Conservation (phyloP, 2,888 invertebrate species). For the Dorcus hopei region DNA sequence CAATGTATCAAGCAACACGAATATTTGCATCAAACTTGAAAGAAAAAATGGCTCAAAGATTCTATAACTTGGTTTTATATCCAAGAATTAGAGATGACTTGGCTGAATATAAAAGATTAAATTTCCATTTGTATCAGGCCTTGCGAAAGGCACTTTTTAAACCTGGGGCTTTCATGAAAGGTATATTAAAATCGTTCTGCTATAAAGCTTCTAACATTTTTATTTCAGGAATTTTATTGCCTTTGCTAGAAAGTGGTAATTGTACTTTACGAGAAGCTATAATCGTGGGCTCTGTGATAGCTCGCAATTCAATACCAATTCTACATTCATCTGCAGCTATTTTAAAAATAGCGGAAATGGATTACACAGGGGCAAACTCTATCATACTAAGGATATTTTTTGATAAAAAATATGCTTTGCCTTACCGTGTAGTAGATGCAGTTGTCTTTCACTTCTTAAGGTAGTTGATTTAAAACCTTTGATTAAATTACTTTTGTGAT, state of each 20-base stretch:
- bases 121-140: slow-evolving; percentile 95
- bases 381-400: slow-evolving; percentile 91
- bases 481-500: neutral
- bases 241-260: slow-evolving; percentile 80
- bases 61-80: slow-evolving; percentile 88
- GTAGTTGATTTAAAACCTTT: slow-evolving; percentile 49
- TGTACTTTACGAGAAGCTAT: slow-evolving; percentile 95
- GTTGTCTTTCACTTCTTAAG: slow-evolving; percentile 91
- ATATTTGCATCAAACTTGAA: slow-evolving; percentile 97
- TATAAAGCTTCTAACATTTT: neutral
- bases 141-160: slow-evolving; percentile 91
- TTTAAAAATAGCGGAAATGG: slow-evolving; percentile 95
- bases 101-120: slow-evolving; percentile 89
- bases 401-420: slow-evolving; percentile 97
- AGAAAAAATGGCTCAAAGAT: slow-evolving; percentile 94
- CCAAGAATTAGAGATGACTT: slow-evolving; percentile 94
- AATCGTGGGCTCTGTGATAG: slow-evolving; percentile 88
- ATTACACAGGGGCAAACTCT: slow-evolving; percentile 92
- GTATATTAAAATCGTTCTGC: slow-evolving; percentile 17
- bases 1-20: slow-evolving; percentile 93
- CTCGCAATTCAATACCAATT: slow-evolving; percentile 89
- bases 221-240: slow-evolving; percentile 59
- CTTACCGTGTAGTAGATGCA: slow-evolving; percentile 91
- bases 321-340: slow-evolving; percentile 94
- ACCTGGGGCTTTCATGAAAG: slow-evolving; percentile 98